A percentile compares a stretch with the other conserved stretches of the same genome.
Evolutionary conservation across 1,140 invertebrate species (phyloP).

Genomic region (Platorchestia sp.): DNA sequence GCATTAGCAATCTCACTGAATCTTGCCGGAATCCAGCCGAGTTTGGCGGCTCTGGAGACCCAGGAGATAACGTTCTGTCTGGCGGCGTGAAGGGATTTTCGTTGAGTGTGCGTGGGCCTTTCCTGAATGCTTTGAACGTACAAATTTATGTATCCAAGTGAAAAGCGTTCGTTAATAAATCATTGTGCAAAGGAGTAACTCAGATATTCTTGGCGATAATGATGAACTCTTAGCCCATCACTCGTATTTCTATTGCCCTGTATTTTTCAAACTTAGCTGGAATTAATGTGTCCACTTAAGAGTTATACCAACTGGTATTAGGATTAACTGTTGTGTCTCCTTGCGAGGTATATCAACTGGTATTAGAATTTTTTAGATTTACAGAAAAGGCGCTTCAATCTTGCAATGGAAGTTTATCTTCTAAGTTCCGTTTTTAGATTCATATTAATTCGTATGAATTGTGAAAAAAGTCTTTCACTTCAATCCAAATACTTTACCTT

Average conservation of each 20-base stretch:
- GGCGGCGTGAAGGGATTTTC: neutral
- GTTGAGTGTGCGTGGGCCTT: neutral
- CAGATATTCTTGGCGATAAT: neutral
- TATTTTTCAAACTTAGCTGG: neutral
- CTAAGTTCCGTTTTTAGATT: neutral
- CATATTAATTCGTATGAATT: too few relatives aligned
- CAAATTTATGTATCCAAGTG: too few relatives aligned
- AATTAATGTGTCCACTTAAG: neutral
- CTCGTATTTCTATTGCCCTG: neutral
- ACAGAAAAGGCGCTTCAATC: neutral
- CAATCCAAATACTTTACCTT: too few relatives aligned
- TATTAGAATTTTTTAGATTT: neutral
- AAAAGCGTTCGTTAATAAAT: neutral
- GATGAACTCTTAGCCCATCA: neutral
- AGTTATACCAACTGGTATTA: neutral
- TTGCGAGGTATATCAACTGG: neutral
- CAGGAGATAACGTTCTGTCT: neutral
- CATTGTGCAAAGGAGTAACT: neutral
- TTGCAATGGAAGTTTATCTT: neutral
- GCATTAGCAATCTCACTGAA: constrained; percentile 47
- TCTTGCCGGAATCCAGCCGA: constrained; percentile 12
- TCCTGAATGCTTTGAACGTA: neutral
- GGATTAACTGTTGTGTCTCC: too few relatives aligned
- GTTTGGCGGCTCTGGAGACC: neutral
- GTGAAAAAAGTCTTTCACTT: too few relatives aligned